Evolutionary conservation across 2,113 vertebrate genomes (phyloP).

Genomic region (Misgurnus anguillicaudatus): DNA sequence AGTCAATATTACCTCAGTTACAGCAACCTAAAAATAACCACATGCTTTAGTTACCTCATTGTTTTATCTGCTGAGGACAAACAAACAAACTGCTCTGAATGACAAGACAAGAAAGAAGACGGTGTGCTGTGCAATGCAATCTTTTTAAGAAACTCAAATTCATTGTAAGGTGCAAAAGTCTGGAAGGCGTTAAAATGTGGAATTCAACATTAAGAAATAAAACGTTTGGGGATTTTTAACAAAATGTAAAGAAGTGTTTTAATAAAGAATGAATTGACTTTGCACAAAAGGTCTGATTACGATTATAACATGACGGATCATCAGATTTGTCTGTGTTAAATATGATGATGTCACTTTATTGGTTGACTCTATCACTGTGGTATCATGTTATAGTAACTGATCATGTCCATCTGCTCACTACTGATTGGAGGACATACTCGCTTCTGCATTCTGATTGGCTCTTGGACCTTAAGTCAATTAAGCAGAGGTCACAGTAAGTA

Average conservation of each 20-base stretch:
- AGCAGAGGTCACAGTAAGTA: conserved; percentile 40
- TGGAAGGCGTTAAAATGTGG: too few species aligned
- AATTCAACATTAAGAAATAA: too few species aligned
- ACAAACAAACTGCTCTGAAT: conserved; percentile 19
- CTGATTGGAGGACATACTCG: conserved; percentile 12
- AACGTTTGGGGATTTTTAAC: too few species aligned
- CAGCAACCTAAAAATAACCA: conserved; percentile 28
- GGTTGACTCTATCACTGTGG: background rate
- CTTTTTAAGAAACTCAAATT: background rate
- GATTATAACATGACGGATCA: too few species aligned
- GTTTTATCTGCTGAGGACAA: conserved; percentile 11
- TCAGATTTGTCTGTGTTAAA: too few species aligned
- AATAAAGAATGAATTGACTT: too few species aligned
- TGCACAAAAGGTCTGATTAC: too few species aligned
- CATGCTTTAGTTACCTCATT: background rate
- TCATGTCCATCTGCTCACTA: background rate
- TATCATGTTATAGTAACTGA: conserved; percentile 31
- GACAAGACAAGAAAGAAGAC: conserved; percentile 1
- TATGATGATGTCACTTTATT: background rate
- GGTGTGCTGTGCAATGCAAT: conserved; percentile 7
- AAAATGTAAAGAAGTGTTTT: too few species aligned
- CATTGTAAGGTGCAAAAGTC: too few species aligned
- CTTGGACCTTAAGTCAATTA: conserved; percentile 46
- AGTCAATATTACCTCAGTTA: background rate
- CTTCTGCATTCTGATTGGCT: conserved; percentile 31